phyloP scores from a whole-genome alignment of 2,888 invertebrate genomes.

The Oconnorella tubifera region DNA sequence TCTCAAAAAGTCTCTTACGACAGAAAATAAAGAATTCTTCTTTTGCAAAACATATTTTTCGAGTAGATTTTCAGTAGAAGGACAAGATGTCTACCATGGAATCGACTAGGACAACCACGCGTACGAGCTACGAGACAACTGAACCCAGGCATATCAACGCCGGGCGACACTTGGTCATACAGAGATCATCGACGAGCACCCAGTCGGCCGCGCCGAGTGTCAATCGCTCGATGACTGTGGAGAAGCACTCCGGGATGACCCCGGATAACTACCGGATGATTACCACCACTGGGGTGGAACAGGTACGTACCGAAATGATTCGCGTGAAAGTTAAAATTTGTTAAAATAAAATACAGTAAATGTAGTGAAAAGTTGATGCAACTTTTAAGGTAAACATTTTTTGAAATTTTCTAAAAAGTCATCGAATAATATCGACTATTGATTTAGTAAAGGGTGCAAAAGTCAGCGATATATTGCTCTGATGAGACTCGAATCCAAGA shows the following conservation, averaged over 20 bases:
- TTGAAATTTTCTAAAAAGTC: too few relatives aligned
- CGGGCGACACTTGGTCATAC: conserved; percentile 3
- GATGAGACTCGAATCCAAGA: too few relatives aligned
- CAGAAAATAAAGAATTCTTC: too few relatives aligned
- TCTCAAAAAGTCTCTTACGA: too few relatives aligned
- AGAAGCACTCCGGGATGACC: neutral
- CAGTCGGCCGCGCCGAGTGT: neutral
- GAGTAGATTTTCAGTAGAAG: too few relatives aligned
- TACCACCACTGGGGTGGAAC: conserved; percentile 13
- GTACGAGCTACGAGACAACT: neutral
- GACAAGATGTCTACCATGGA: neutral
- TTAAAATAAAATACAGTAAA: neutral
- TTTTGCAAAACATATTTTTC: too few relatives aligned
- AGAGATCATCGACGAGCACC: conserved; percentile 1
- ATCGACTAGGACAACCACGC: conserved; percentile 1
- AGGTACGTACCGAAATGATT: neutral
- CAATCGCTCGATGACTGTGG: conserved; percentile 4
- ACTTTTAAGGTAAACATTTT: too few relatives aligned
- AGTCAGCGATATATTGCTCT: too few relatives aligned
- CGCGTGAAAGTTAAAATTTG: neutral
- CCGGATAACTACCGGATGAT: conserved; percentile 3
- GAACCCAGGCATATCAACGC: neutral
- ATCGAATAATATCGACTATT: too few relatives aligned
- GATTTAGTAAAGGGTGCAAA: too few relatives aligned
- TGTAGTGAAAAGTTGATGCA: too few relatives aligned